Evolutionary conservation across 2,888 invertebrate genomes (phyloP), one percentile per base, ranked within the genome.

Genomic region (Meandrusa payeni): DNA sequence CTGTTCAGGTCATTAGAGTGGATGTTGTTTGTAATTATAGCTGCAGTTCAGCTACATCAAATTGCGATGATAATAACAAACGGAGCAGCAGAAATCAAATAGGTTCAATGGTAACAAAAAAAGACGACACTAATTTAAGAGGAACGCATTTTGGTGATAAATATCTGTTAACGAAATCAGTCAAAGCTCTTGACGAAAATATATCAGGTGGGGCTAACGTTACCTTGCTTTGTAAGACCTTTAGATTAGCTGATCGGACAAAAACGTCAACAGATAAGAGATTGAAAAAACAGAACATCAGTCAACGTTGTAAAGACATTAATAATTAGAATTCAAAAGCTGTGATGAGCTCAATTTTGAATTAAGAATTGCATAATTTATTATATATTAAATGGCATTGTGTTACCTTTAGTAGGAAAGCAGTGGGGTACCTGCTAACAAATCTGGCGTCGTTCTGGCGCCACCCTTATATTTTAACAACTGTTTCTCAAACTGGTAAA

Each of bases 1-100:
- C 87, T 0, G 70, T 86, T 5, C 87, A 88, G 62, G 76, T 88
- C 1, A 88, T 89, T 11, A 67, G 88, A 59, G 88, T 88, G 0
- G 89, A 89, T 47, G 86, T 89, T 3, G 79, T 88, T 5, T 78
- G 83, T 46, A 80, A 81, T 51, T 64, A 73, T 47, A 69, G 61
- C 34, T 54, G 54, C 22, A 68, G 58, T 26, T 61, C 75, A 0
- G 49, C 64, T 0, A 49, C 61, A 19, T 74, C 74, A 1, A 69
- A 73, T 33, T 62, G 58, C 26, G 73, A 76, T 10, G 71, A 77
- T 6, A 60, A 49, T 41, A 71, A 58, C 33, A 59, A 53, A 41
- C 50, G 53, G 29, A 48, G 50, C 41, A 47, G 39, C 11, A 3
- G 52, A 29, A 34, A 51, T 20, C 22, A 50, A 13, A n/a, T 44